These are phyloP conservation scores for Coregonus suidteri DNA, from an alignment of 2,797 vertebrate species.

Conservation along the genomic window DNA sequence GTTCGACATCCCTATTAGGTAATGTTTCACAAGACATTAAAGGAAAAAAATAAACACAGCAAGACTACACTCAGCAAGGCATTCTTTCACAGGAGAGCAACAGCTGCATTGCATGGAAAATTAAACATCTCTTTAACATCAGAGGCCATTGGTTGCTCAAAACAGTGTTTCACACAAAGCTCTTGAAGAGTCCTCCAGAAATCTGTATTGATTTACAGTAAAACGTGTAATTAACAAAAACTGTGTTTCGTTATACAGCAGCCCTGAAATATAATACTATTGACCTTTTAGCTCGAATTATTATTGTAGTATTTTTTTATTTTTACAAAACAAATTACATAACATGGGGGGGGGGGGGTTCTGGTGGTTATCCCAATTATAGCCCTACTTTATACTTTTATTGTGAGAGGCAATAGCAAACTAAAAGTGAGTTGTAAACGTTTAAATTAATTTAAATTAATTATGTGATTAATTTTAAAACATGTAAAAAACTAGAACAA, in stretches of 20 bases:
- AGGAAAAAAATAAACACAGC: slow-evolving; percentile 56
- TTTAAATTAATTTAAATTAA: neutral
- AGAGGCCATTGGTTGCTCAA: slow-evolving; percentile 45
- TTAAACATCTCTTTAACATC: slow-evolving; percentile 71
- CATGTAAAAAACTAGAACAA: too few relatives aligned
- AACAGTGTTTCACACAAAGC: slow-evolving; percentile 42
- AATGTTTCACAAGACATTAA: slow-evolving; percentile 31
- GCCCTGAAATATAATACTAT: neutral
- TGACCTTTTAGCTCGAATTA: neutral
- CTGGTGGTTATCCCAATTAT: neutral
- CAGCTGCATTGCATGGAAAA: slow-evolving; percentile 72
- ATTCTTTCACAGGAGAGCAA: slow-evolving; percentile 65
- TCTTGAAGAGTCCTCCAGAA: neutral
- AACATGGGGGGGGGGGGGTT: neutral
- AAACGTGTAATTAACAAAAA: slow-evolving; percentile 6
- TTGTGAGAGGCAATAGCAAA: neutral
- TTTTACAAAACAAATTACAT: neutral
- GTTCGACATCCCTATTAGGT: slow-evolving; percentile 32
- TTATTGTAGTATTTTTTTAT: neutral
- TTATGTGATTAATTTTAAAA: neutral
- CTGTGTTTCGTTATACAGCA: neutral
- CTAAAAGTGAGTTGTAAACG: neutral
- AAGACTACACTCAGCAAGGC: slow-evolving; percentile 32
- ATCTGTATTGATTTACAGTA: neutral
- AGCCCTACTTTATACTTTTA: neutral